phyloP scores from a whole-genome alignment of 2,888 invertebrate genomes.

The Neoascia interrupta region DNA sequence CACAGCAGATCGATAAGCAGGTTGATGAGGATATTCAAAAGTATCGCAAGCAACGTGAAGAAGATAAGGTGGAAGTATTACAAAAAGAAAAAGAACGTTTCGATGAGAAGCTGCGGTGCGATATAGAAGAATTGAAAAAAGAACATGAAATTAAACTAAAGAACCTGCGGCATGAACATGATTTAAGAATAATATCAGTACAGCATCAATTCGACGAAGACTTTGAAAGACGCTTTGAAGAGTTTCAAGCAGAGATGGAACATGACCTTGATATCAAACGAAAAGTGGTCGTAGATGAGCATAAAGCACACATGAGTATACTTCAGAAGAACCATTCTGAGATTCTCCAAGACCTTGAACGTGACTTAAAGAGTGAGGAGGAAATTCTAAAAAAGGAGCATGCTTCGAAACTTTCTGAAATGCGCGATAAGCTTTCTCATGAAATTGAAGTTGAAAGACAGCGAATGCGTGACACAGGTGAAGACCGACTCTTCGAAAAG shows the following conservation, averaged over 20 bases:
- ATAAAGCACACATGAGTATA: conserved; percentile 78
- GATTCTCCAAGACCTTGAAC: conserved; percentile 77
- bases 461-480: conserved; percentile 78
- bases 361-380: conserved; percentile 82
- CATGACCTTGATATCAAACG: conserved; percentile 81
- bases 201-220: conserved; percentile 80
- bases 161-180: conserved; percentile 78
- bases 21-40: conserved; percentile 73
- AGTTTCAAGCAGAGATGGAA: conserved; percentile 75
- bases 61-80: conserved; percentile 79
- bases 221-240: conserved; percentile 79
- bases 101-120: conserved; percentile 75
- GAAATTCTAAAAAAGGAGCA: conserved; percentile 86
- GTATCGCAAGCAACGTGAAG: conserved; percentile 75
- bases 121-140: conserved; percentile 74
- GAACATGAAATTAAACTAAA: conserved; percentile 78
- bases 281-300: conserved; percentile 81
- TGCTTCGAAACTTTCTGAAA: conserved; percentile 83
- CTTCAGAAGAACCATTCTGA: conserved; percentile 78
- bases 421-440: conserved; percentile 82
- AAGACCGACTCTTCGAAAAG: conserved; percentile 82
- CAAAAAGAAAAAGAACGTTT: conserved; percentile 80
- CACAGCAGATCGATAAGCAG: conserved; percentile 71
- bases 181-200: conserved; percentile 78
- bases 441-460: conserved; percentile 81